These are phyloP conservation scores for Hydrophis major DNA, from an alignment of 2,797 vertebrate species.

Conservation along the genomic window DNA sequence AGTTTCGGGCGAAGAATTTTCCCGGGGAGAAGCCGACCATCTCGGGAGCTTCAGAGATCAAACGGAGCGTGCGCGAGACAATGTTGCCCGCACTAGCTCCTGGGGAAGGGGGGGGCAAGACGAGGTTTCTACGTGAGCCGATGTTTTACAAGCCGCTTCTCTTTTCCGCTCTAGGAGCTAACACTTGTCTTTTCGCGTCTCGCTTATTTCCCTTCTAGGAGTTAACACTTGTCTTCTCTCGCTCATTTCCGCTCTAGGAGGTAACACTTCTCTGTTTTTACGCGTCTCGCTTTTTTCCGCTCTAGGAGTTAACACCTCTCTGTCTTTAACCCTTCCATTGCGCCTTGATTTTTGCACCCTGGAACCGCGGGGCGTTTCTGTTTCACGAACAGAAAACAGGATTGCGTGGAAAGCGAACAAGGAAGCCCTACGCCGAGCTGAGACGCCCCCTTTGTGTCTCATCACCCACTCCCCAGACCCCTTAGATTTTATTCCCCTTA, in stretches of 20 bases:
- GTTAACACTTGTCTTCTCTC: too few relatives aligned
- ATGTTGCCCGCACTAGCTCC: neutral
- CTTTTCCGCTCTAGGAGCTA: neutral
- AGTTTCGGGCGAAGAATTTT: neutral
- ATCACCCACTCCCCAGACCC: neutral
- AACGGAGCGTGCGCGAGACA: neutral
- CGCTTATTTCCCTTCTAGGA: neutral
- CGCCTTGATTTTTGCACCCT: too few relatives aligned
- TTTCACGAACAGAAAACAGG: neutral
- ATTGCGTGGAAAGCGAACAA: neutral
- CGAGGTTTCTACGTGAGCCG: neutral
- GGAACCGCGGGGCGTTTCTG: neutral
- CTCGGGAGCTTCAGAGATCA: neutral
- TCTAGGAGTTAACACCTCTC: neutral
- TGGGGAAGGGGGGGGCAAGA: rapidly evolving
- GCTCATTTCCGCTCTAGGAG: neutral
- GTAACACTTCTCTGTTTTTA: neutral
- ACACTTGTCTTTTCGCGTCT: neutral
- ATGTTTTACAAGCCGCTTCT: neutral
- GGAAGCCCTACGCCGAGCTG: neutral
- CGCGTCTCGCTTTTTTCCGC: neutral
- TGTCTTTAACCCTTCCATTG: neutral
- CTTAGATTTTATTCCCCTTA: neutral
- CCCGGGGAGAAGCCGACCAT: neutral
- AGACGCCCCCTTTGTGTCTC: neutral